Conservation (phyloP, 2,888 invertebrate species). For the Drosophila stalkeri region DNA sequence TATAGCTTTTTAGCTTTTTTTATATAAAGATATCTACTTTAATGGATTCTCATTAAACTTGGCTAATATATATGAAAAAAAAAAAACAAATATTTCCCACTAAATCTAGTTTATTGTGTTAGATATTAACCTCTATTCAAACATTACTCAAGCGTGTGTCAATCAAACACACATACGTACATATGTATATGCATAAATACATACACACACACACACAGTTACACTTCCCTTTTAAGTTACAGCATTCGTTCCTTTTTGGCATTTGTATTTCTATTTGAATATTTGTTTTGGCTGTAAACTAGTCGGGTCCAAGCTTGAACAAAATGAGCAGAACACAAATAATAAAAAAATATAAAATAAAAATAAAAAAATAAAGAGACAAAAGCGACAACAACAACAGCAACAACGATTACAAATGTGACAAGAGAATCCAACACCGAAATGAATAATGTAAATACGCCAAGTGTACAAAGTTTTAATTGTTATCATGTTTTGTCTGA, state of each 20-base stretch:
- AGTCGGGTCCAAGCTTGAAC: background rate
- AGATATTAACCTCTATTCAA: constrained; percentile 47
- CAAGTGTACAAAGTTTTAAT: constrained; percentile 81
- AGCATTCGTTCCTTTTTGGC: constrained; percentile 20
- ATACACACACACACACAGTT: background rate
- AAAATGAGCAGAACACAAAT: constrained; percentile 10
- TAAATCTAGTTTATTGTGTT: too few relatives aligned
- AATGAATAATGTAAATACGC: constrained; percentile 81
- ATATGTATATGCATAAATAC: background rate
- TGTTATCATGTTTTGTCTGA: constrained; percentile 80
- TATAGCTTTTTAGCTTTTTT: background rate
- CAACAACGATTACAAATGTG: constrained; percentile 66
- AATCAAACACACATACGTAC: constrained; percentile 3
- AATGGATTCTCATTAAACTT: too few relatives aligned
- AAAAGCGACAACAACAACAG: constrained; percentile 6
- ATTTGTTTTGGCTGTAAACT: constrained; percentile 52
- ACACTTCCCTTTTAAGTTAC: constrained; percentile 10
- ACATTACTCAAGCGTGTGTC: constrained; percentile 70
- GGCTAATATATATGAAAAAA: too few relatives aligned
- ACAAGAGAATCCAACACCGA: constrained; percentile 76
- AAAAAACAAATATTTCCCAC: too few relatives aligned
- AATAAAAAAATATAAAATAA: constrained; percentile 29
- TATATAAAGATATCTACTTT: too few relatives aligned
- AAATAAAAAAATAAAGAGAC: constrained; percentile 5
- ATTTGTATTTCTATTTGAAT: constrained; percentile 25